These are phyloP conservation scores for Atherinosoma microstoma DNA, from an alignment of 2,797 vertebrate species.

Conservation along the genomic window DNA sequence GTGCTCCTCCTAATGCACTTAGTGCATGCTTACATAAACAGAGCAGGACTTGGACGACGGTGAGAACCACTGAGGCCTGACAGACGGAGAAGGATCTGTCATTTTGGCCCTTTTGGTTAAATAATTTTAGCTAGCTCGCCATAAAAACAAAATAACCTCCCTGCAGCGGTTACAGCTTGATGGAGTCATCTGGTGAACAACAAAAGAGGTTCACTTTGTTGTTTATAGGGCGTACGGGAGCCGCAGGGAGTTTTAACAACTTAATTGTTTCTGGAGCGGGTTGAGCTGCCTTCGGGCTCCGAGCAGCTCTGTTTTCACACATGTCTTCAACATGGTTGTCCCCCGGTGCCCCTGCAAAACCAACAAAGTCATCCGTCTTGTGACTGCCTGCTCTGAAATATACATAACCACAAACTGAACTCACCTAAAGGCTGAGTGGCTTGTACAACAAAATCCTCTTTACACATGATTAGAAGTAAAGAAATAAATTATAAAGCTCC, in stretches of 20 bases:
- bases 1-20: slow-evolving; percentile 31
- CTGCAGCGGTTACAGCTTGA: slow-evolving; percentile 30
- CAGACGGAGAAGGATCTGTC: slow-evolving; percentile 49
- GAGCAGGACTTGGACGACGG: slow-evolving; percentile 25
- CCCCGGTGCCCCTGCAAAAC: slow-evolving; percentile 39
- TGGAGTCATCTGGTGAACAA: slow-evolving; percentile 61
- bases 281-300: slow-evolving; percentile 51
- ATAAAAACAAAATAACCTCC: slow-evolving; percentile 26
- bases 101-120: slow-evolving; percentile 43
- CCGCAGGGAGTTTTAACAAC: slow-evolving; percentile 65
- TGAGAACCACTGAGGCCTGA: slow-evolving; percentile 45
- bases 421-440: neutral
- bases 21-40: slow-evolving; percentile 53
- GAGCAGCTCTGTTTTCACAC: slow-evolving; percentile 55
- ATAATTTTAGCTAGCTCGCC: slow-evolving; percentile 35
- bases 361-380: slow-evolving; percentile 49
- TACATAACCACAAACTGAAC: slow-evolving; percentile 22
- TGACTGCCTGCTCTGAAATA: slow-evolving; percentile 34
- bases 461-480: neutral
- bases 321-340: slow-evolving; percentile 54
- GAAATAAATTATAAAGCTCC: neutral
- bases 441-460: neutral
- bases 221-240: slow-evolving; percentile 60
- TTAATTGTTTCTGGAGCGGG: slow-evolving; percentile 68
- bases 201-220: slow-evolving; percentile 70